Base-by-base conservation (phyloP, 2,797 vertebrate genomes). In the Sebastes diploproa region DNA sequence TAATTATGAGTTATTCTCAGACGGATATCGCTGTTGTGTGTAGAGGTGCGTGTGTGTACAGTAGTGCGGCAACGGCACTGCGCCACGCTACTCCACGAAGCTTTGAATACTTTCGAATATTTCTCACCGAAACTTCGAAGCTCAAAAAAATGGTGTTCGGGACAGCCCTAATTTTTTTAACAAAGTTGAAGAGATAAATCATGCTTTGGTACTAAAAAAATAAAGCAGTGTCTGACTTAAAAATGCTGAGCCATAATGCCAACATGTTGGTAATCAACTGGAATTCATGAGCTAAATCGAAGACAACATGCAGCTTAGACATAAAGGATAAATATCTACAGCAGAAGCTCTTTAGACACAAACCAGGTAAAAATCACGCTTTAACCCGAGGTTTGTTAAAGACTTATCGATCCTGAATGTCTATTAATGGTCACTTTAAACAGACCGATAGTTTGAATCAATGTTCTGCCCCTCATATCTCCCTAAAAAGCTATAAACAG, bases 401-500 rank as follows among this genome's bases (percentile, higher is more conserved):
- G 20, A 22, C 54, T 54, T 7, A 38, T 4, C 22, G 11, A 69
- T 70, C 30, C 56, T 72, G 27, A 75, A 59, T 62, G 50, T n/a
- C 60, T 46, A 13, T 55, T 55, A 46, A 66, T 55, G 42, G 71
- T 75, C 71, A 66, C n/a, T 23, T 46, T 4, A 77, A 69, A 54
- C 23, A 55, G 13, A 25, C 6, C 0, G 1, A 71, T 27, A 18
- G 32, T 1, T 50, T 52, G 9, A 61, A 7, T 59, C n/a, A 29
- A 34, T 11, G 14, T 9, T 65, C 10, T 58, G 2, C 36, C 25
- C 69, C 70, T 54, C 14, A 27, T 18, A 9, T 64, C 23, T 18
- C 34, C 34, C 22, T 38, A 65, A 66, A 62, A 80, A 73, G 55
- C 46, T 65, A 78, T 61, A n/a, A 72, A 83, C 52, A 85, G 81